These are phyloP conservation scores for Dicrurus megarhynchus DNA, from an alignment of 2,113 vertebrate species.

Conservation along the genomic window DNA sequence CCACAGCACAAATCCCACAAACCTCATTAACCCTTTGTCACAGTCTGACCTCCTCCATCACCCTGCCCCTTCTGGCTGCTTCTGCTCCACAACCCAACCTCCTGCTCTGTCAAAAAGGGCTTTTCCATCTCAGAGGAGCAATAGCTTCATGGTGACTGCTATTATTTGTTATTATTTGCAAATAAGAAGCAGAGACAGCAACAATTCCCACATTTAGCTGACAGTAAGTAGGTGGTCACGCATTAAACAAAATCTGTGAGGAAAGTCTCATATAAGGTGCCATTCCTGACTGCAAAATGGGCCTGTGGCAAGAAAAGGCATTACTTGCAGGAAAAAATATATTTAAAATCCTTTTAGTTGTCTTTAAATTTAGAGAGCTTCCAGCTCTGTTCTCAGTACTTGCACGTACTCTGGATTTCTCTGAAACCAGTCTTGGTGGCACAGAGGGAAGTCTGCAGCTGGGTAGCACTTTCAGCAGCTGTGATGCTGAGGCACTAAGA, in stretches of 20 bases:
- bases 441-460: neutral
- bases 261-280: neutral
- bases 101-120: neutral
- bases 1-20: neutral
- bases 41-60: neutral
- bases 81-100: neutral
- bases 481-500: neutral
- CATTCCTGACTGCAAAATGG: neutral
- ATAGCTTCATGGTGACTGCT: neutral
- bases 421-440: neutral
- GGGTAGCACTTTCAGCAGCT: neutral
- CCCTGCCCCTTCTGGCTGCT: neutral
- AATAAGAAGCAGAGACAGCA: neutral
- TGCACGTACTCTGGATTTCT: neutral
- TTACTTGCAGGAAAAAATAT: neutral
- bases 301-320: neutral
- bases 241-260: conserved; percentile 17
- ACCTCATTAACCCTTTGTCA: neutral
- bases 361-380: neutral
- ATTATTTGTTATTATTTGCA: neutral
- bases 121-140: neutral
- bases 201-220: neutral
- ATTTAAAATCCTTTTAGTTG: neutral
- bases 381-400: neutral
- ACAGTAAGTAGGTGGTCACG: neutral